Conservation (phyloP, 2,797 vertebrate species). For the Schizopygopsis pylzovi region DNA sequence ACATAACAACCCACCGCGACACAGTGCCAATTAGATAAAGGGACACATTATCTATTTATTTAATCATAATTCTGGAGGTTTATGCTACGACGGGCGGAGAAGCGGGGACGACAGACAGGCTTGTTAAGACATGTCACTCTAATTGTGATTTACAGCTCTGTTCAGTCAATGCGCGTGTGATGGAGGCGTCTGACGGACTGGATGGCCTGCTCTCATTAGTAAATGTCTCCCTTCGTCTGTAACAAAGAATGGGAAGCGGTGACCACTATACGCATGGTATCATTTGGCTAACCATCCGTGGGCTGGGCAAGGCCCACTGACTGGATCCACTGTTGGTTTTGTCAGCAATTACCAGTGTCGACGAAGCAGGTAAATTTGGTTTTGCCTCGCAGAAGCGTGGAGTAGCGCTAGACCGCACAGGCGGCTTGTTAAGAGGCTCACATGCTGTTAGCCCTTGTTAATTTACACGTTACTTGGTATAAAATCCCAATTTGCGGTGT, state of each 20-base stretch:
- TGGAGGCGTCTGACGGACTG: constrained; percentile 43
- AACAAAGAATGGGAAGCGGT: constrained; percentile 17
- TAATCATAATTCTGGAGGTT: constrained; percentile 26
- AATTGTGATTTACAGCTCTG: constrained; percentile 57
- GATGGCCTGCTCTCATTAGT: constrained; percentile 56
- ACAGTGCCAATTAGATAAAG: constrained; percentile 37
- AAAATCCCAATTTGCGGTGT: neutral
- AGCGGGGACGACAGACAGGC: neutral
- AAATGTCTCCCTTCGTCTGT: constrained; percentile 46
- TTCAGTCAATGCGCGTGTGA: constrained; percentile 29
- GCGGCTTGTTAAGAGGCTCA: constrained; percentile 9
- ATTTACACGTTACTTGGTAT: constrained; percentile 11
- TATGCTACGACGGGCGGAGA: neutral
- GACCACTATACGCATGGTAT: neutral
- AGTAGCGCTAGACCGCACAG: neutral
- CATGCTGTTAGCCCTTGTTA: constrained; percentile 10
- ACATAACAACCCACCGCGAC: constrained; percentile 9
- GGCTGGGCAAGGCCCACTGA: neutral
- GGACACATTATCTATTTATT: constrained; percentile 49
- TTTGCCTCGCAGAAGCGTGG: neutral
- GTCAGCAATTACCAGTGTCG: constrained; percentile 48
- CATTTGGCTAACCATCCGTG: constrained; percentile 42
- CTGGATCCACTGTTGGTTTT: constrained; percentile 33
- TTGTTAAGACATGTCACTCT: constrained; percentile 52
- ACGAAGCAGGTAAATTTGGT: constrained; percentile 38